Evolutionary conservation across 2,888 invertebrate genomes (phyloP).

Genomic region (Cephonodes hylas): DNA sequence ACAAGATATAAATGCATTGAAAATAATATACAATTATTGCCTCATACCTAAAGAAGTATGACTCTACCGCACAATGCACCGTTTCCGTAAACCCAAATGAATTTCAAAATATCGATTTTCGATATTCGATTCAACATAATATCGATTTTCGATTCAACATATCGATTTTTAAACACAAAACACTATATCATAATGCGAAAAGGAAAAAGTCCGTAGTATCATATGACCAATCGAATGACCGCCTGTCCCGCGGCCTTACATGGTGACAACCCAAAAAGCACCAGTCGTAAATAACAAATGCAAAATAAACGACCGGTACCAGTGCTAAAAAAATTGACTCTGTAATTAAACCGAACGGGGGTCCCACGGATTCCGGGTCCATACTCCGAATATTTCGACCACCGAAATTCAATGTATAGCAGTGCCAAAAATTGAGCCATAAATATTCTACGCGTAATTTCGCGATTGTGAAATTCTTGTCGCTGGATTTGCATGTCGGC

Average conservation of each 20-base stretch:
- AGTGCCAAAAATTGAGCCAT: constrained; percentile 70
- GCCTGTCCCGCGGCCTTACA: constrained; percentile 47
- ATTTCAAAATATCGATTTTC: background rate
- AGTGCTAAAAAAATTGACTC: constrained; percentile 55
- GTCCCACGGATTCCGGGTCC: constrained; percentile 39
- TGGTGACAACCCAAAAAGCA: constrained; percentile 68
- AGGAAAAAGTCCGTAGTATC: constrained; percentile 8
- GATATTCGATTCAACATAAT: background rate
- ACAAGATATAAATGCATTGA: too few species aligned
- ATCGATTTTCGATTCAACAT: background rate
- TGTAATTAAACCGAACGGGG: constrained; percentile 64
- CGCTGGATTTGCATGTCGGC: constrained; percentile 3
- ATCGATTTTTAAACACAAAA: constrained; percentile 1
- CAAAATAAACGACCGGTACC: constrained; percentile 55
- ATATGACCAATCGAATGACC: constrained; percentile 38
- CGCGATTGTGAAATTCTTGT: constrained; percentile 51
- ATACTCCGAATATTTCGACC: constrained; percentile 54
- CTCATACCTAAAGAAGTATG: background rate
- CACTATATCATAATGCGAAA: constrained; percentile 5
- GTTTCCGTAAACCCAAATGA: background rate
- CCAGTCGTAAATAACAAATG: constrained; percentile 73
- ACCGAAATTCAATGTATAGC: constrained; percentile 58
- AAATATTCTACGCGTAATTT: constrained; percentile 74
- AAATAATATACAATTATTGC: too few species aligned
- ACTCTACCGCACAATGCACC: background rate